Conservation (phyloP, 2,113 vertebrate genomes). For the Equus quagga region DNA sequence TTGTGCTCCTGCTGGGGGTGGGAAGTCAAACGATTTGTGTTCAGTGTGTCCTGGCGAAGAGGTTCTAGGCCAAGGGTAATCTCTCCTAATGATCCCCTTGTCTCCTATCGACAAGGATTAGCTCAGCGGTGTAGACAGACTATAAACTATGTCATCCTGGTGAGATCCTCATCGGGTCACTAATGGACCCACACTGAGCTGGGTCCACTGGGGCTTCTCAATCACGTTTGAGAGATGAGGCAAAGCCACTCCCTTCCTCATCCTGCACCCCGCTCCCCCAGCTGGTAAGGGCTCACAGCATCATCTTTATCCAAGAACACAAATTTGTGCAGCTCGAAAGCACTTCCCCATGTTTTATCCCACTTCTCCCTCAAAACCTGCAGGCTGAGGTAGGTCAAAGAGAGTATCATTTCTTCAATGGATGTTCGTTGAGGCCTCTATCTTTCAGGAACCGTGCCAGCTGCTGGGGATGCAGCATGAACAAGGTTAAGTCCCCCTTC, state of each 20-base stretch:
- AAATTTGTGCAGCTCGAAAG: background rate
- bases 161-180: background rate
- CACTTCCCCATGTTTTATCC: background rate
- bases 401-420: background rate
- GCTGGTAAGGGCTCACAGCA: background rate
- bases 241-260: accelerated
- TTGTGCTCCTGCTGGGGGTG: background rate
- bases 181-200: background rate
- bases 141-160: background rate
- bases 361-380: background rate
- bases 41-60: background rate
- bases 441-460: background rate
- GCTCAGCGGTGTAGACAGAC: background rate
- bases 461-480: background rate
- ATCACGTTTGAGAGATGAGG: background rate
- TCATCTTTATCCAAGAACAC: accelerated
- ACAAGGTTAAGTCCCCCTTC: background rate
- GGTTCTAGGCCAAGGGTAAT: background rate
- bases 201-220: background rate
- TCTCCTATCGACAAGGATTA: background rate
- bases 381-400: background rate
- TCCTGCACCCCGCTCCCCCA: no score
- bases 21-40: background rate
- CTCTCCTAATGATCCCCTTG: no score
- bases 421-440: background rate